Base-by-base conservation (phyloP, 2,888 invertebrate species). In the Merodon equestris region DNA sequence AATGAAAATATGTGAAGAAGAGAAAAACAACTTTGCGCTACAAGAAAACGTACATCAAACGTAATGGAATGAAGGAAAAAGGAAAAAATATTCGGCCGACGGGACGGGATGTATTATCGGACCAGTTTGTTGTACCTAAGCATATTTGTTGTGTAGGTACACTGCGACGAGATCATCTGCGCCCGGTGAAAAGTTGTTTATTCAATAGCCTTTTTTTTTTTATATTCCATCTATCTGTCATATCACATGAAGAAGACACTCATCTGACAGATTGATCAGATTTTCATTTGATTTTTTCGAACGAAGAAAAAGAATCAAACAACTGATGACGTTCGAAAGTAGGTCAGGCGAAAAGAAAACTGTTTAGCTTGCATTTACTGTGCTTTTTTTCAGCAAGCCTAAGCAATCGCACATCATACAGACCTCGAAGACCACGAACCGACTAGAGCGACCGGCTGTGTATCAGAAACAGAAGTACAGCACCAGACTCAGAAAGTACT, bases 321-420 rank as follows among this genome's bases (percentile, higher is more conserved):
- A 7, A 27, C 7, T 47, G 64, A 60, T 76, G 71, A 67, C 71
- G 72, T 66, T 71, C 18, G 9, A 53, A 76, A 67, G 72, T 76
- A 60, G 76, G 76, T 76, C 76, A 76, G 53, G 47, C 44, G 17
- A 54, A 38, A 40, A 27, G 13, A 34, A 61, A 72, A 66, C 27
- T 51, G 67, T 48, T 61, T 76, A 13, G 60, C 50, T 66, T 57
- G 71, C 44, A 60, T 71, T 76, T n/a, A 44, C 54, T 64, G 50
- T 57, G 36, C n/a, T n/a, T n/a, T n/a, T n/a, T n/a, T n/a, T n/a
- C n/a, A n/a, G n/a, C n/a, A n/a, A n/a, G n/a, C n/a, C n/a, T n/a
- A n/a, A n/a, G n/a, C n/a, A n/a, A n/a, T 48, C 48, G 18, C 48
- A 36, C 36, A 40, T 48, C n/a, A n/a, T n/a, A n/a, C n/a, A n/a